Evolutionary conservation across 2,797 vertebrate genomes (phyloP), one percentile per base, ranked within the genome.

Genomic region (Thripadectes ignobilis): DNA sequence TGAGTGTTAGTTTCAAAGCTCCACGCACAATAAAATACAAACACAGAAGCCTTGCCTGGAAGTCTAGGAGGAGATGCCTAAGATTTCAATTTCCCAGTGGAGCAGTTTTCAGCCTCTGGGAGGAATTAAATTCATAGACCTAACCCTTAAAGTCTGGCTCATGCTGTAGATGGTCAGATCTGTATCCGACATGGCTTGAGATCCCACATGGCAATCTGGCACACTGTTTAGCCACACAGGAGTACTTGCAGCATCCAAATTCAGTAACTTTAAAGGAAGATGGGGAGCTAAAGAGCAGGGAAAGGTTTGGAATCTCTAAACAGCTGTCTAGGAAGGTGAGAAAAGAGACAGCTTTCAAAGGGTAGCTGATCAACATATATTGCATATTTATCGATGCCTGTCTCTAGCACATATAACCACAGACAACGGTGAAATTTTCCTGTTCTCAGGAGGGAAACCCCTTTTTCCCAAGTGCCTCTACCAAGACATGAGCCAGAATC

Each of bases 281-380:
- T n/a, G 36, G 62, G 73, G 74, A 92, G 48, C n/a, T 72, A 63
- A 83, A 69, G 82, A 86, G 51, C 16, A 41, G 39, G 49, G 13
- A 88, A 91, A 57, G 71, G 52, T 27, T 81, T 73, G 52, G 41
- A 90, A 92, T 90, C 55, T 32, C 48, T 74, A 46, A 89, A 74
- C 34, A 67, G 46, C 72, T 3, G 3, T 79, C 84, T 89, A 74
- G 79, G 41, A 94, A 96, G 88, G 80, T 80, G 89, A 88, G 85
- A 93, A 93, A 88, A 81, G 62, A 88, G 19, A 52, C 82, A 74
- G 41, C 59, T 81, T 88, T 94, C 52, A 32, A 76, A 93, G 67
- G 4, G n/a, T 41, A 71, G 34, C 71, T 39, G 26, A 79, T 87
- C 76, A 67, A 23, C 69, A 43, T 36, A 19, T 27, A 78, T 9